Base-by-base conservation (phyloP, 2,888 invertebrate genomes). In the Bellardia bayeri region DNA sequence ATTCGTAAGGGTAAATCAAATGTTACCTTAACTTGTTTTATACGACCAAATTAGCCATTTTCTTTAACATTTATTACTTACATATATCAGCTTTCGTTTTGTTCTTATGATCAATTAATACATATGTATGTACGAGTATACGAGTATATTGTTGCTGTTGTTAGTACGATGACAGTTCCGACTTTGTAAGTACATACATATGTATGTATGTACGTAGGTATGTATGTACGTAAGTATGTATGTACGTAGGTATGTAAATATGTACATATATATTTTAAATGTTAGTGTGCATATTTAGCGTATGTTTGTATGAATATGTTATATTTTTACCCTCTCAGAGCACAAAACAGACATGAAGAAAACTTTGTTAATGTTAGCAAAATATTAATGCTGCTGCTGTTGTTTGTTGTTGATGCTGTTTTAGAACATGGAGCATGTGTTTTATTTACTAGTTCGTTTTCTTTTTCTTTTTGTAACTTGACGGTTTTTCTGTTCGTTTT, bases 391-490 rank as follows among this genome's bases (percentile, higher is more conserved):
- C 64, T 74, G 56, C 23, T 63, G 72, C 37, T 63, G 72, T 33
- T 81, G 63, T 56, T 63, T 61, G 51, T 61, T 51, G 64, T 40
- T 80, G 85, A 85, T 85, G 80, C 85, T 85, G 80, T 68, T 85
- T 75, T 54, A 74, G 61, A 85, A 80, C 66, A 85, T 68, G 66
- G 54, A 66, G 42, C 85, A 80, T 80, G 74, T 84, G 79, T 80
- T 75, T 72, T 72, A 66, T 69, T 78, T 64, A 49, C 51, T 61
- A 71, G 69, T 63, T 63, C 61, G 37, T 72, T 79, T 72, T 72
- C 58, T 81, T 81, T 66, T 63, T 75, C 56, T 66, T 76, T 42
- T 75, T 61, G 54, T 49, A 42, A 74, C 42, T 66, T 84, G 40
- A 33, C 78, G 63, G 54, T 72, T 78, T 72, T 14, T 80, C n/a